Conservation (phyloP, 2,888 invertebrate species). For the Eupithecia inturbata region DNA sequence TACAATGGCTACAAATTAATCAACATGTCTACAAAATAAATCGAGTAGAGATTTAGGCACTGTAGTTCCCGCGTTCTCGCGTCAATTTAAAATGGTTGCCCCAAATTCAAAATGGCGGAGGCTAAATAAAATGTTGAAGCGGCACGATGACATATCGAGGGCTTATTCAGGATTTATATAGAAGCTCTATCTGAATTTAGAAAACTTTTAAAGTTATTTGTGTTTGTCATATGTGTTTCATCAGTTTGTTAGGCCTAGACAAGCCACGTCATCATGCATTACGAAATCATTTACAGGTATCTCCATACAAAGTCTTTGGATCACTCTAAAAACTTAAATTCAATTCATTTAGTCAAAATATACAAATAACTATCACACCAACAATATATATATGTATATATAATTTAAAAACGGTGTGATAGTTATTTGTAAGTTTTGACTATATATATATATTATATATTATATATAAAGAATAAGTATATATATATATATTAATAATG, state of each 20-base stretch:
- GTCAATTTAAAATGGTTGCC: slow-evolving; percentile 51
- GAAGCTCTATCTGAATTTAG: slow-evolving; percentile 33
- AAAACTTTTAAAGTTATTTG: slow-evolving; percentile 23
- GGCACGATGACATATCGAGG: slow-evolving; percentile 40
- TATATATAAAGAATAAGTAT: no score
- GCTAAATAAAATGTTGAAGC: slow-evolving; percentile 47
- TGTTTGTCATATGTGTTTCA: background rate
- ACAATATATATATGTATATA: no score
- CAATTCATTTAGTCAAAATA: no score
- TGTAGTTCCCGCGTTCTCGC: slow-evolving; percentile 49
- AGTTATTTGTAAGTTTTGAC: no score
- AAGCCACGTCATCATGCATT: background rate
- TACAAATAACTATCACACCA: no score
- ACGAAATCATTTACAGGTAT: no score
- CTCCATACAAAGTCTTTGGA: background rate
- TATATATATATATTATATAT: no score
- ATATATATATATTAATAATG: no score
- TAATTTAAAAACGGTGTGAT: no score
- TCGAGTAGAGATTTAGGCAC: slow-evolving; percentile 52
- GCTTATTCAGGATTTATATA: slow-evolving; percentile 47
- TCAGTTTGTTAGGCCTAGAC: background rate
- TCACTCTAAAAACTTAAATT: background rate
- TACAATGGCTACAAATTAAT: slow-evolving; percentile 31
- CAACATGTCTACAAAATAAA: slow-evolving; percentile 52
- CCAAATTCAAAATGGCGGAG: slow-evolving; percentile 46